A percentile compares a stretch with the other conserved stretches of the same genome.
Conservation (phyloP, 2,797 vertebrate genomes). For the Champsocephalus esox region DNA sequence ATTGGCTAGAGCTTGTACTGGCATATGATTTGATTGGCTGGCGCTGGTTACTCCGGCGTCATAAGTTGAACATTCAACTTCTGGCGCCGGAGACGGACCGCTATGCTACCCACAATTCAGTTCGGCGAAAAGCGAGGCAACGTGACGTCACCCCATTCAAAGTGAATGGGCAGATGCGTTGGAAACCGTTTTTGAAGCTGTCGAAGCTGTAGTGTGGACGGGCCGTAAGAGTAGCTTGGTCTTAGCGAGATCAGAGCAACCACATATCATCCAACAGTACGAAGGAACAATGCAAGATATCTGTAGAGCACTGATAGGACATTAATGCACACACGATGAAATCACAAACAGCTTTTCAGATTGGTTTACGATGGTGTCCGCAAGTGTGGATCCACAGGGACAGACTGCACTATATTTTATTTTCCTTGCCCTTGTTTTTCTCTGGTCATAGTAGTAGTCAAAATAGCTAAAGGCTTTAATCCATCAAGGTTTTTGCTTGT, state of each 20-base stretch:
- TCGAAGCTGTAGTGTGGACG: too few relatives aligned
- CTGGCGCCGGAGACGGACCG: too few relatives aligned
- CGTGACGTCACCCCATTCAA: too few relatives aligned
- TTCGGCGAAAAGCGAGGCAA: too few relatives aligned
- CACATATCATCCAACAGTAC: background rate
- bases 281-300: background rate
- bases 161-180: too few relatives aligned
- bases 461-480: slow-evolving; percentile 8
- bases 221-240: background rate
- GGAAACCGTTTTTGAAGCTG: too few relatives aligned
- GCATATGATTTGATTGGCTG: too few relatives aligned
- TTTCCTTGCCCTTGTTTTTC: slow-evolving; percentile 13
- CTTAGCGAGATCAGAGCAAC: too few relatives aligned
- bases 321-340: background rate
- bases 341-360: background rate
- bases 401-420: background rate
- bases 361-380: background rate
- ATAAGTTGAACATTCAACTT: too few relatives aligned
- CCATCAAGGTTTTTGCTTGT: slow-evolving; percentile 5
- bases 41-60: too few relatives aligned
- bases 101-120: too few relatives aligned
- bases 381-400: slow-evolving; percentile 7
- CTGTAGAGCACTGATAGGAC: background rate
- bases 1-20: too few relatives aligned
- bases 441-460: slow-evolving; percentile 22